A percentile compares a stretch with the other conserved stretches of the same genome.
phyloP scores from a whole-genome alignment of 2,888 invertebrate species.

The Aspidiotus destructor region DNA sequence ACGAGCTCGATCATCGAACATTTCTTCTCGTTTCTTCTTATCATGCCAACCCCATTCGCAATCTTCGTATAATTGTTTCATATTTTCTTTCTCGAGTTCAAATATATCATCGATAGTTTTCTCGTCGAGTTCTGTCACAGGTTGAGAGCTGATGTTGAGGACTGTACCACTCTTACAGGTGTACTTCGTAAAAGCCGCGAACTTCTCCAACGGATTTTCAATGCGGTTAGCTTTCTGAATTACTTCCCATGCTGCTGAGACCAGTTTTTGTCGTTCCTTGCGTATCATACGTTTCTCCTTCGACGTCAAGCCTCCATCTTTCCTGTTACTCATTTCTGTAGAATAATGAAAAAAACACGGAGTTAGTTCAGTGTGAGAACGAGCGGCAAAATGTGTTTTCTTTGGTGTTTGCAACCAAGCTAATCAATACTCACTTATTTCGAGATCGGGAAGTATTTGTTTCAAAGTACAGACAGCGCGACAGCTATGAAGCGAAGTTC shows the following conservation, averaged over 20 bases:
- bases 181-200: slow-evolving; percentile 21
- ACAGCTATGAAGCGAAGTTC: too few relatives aligned
- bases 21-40: slow-evolving; percentile 60
- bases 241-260: slow-evolving; percentile 19
- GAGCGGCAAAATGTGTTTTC: too few relatives aligned
- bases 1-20: slow-evolving; percentile 63
- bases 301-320: slow-evolving; percentile 17
- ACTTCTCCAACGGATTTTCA: slow-evolving; percentile 17
- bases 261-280: slow-evolving; percentile 22
- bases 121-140: slow-evolving; percentile 26
- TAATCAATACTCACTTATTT: too few relatives aligned
- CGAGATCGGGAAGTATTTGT: too few relatives aligned
- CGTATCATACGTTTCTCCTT: slow-evolving; percentile 28
- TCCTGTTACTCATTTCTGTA: slow-evolving; percentile 20
- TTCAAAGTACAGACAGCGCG: too few relatives aligned
- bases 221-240: slow-evolving; percentile 24
- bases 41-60: slow-evolving; percentile 75
- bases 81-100: slow-evolving; percentile 65
- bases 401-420: too few relatives aligned
- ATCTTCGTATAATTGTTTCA: slow-evolving; percentile 65
- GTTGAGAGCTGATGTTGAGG: slow-evolving; percentile 1
- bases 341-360: background rate
- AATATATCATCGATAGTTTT: slow-evolving; percentile 57
- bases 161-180: slow-evolving; percentile 12
- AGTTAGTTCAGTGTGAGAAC: too few relatives aligned